Percentiles rank a stretch among this genome's conserved stretches.
Conservation (phyloP, 2,888 invertebrate genomes). For the Drosophila falleni region DNA sequence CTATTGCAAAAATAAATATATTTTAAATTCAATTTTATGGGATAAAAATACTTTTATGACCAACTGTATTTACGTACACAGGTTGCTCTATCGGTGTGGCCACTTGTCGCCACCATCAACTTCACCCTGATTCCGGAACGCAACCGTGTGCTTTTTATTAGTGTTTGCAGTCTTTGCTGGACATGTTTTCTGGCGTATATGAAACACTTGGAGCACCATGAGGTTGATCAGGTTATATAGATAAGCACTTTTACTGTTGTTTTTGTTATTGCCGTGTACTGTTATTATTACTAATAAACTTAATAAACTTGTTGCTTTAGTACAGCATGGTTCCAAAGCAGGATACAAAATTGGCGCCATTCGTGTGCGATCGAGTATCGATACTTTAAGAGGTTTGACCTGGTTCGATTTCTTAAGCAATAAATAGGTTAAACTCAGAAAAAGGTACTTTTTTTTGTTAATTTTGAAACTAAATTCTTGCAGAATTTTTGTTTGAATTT, state of each 20-base stretch:
- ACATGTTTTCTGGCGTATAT: constrained; percentile 92
- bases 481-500: too few relatives aligned
- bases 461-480: too few relatives aligned
- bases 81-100: constrained; percentile 90
- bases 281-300: constrained; percentile 22
- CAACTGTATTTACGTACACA: constrained; percentile 70
- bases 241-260: constrained; percentile 14
- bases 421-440: too few relatives aligned
- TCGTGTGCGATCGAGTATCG: too few relatives aligned
- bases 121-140: constrained; percentile 90
- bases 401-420: too few relatives aligned
- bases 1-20: too few relatives aligned
- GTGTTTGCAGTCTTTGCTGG: constrained; percentile 91
- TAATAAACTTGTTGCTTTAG: constrained; percentile 31
- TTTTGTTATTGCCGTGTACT: constrained; percentile 22
- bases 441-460: too few relatives aligned
- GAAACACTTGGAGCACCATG: constrained; percentile 88
- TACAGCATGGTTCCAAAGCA: too few relatives aligned
- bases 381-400: too few relatives aligned
- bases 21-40: too few relatives aligned
- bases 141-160: constrained; percentile 91
- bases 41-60: too few relatives aligned
- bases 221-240: constrained; percentile 68
- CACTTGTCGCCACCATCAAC: constrained; percentile 90
- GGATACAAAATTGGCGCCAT: too few relatives aligned